Conservation (phyloP, 2,113 vertebrate species). For the Lota lota region DNA sequence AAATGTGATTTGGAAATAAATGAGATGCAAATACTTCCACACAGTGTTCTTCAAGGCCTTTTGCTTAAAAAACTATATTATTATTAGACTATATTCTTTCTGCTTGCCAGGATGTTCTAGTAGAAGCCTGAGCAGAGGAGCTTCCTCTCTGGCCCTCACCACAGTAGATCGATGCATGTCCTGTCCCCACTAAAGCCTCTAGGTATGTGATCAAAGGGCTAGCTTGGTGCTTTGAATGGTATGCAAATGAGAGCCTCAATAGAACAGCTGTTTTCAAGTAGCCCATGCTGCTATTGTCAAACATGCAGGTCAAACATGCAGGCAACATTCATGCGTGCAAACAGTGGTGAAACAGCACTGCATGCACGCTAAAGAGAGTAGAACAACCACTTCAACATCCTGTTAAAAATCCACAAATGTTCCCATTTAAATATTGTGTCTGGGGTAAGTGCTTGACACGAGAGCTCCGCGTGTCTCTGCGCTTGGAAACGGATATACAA, state of each 20-base stretch:
- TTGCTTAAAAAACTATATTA: too few species aligned
- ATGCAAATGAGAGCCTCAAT: slow-evolving; percentile 1
- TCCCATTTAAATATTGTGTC: slow-evolving; percentile 8
- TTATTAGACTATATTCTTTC: too few species aligned
- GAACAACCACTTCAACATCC: too few species aligned
- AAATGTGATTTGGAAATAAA: too few species aligned
- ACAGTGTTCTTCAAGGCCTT: too few species aligned
- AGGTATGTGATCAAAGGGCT: neutral
- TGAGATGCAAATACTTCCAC: too few species aligned
- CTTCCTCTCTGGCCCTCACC: slow-evolving; percentile 11
- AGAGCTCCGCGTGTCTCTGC: slow-evolving; percentile 4
- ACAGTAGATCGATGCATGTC: neutral
- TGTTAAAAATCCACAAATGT: neutral
- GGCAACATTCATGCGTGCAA: too few species aligned
- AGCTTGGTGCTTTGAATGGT: neutral
- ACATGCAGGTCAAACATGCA: neutral
- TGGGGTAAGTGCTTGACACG: slow-evolving; percentile 9
- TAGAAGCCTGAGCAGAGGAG: neutral
- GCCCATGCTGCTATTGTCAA: neutral
- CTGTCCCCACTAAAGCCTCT: neutral
- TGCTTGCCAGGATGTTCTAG: neutral
- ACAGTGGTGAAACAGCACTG: too few species aligned
- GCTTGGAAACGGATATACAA: slow-evolving; percentile 30
- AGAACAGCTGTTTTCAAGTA: neutral
- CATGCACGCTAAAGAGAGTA: too few species aligned